A percentile compares a stretch with the other conserved stretches of the same genome.
These are phyloP conservation scores for Mizuhopecten yessoensis DNA, from an alignment of 1,140 invertebrate species.

Conservation along the genomic window DNA sequence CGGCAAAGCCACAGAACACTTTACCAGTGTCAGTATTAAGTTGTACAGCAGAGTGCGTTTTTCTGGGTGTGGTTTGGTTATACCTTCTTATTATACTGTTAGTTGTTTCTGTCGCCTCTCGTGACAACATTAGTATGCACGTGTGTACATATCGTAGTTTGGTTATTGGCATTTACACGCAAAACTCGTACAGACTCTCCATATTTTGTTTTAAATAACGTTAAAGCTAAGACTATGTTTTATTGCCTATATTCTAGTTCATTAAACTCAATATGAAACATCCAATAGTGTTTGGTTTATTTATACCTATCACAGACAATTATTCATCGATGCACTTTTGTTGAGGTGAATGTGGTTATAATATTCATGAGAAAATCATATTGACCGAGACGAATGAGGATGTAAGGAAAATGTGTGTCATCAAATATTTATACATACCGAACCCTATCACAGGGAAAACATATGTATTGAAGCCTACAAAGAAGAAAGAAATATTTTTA, in stretches of 20 bases:
- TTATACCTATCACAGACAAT: no score
- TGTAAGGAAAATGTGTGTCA: no score
- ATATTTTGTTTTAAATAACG: conserved; percentile 2
- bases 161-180: neutral
- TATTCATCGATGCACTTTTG: no score
- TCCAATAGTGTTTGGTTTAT: neutral
- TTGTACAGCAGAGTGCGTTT: neutral
- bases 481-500: no score
- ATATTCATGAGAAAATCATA: no score
- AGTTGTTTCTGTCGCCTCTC: neutral
- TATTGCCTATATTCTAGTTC: neutral
- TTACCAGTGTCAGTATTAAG: conserved; percentile 13
- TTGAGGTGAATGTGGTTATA: no score
- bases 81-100: neutral
- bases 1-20: neutral
- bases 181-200: neutral
- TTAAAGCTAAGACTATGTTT: neutral
- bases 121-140: conserved; percentile 6
- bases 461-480: no score
- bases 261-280: conserved; percentile 3
- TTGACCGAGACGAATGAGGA: no score
- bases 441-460: no score
- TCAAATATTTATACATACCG: no score
- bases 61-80: neutral
- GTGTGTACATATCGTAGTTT: neutral